These are phyloP conservation scores for Dicyrtoma fusca DNA, from an alignment of 2,888 invertebrate species.

Conservation along the genomic window DNA sequence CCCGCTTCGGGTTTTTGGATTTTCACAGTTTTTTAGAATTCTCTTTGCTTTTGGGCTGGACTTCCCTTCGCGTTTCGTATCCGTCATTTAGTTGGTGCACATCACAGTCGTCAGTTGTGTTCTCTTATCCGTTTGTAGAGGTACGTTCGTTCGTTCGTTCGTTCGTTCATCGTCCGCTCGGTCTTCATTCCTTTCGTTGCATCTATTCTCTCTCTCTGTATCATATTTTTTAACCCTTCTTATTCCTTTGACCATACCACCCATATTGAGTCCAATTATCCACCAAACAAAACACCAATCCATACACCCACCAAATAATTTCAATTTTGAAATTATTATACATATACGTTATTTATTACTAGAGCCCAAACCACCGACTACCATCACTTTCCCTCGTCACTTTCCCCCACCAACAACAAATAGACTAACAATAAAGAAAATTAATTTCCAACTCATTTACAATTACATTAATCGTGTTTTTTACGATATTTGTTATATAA, in stretches of 20 bases:
- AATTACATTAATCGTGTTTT: too few relatives aligned
- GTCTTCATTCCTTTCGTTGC: conserved; percentile 39
- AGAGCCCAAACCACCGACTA: background rate
- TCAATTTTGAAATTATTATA: background rate
- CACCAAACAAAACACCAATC: background rate
- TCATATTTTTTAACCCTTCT: conserved; percentile 13
- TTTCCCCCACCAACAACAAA: too few relatives aligned
- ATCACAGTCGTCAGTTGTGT: conserved; percentile 68
- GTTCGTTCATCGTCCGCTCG: conserved; percentile 38
- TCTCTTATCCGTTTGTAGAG: conserved; percentile 64
- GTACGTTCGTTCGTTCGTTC: conserved; percentile 40
- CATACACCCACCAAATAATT: background rate
- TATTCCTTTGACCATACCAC: background rate
- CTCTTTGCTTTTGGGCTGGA: background rate
- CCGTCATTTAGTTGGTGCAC: conserved; percentile 69
- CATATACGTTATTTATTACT: background rate
- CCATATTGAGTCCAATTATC: background rate
- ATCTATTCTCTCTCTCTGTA: conserved; percentile 37
- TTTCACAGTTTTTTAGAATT: too few relatives aligned
- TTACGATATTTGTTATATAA: too few relatives aligned
- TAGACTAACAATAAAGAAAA: too few relatives aligned
- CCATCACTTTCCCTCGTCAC: background rate
- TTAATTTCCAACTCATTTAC: too few relatives aligned
- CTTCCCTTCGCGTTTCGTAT: conserved; percentile 53
- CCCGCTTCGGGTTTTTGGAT: too few relatives aligned